Conservation (phyloP, 92 coral and sea anemone genomes). For the Palythoa grandiflora region DNA sequence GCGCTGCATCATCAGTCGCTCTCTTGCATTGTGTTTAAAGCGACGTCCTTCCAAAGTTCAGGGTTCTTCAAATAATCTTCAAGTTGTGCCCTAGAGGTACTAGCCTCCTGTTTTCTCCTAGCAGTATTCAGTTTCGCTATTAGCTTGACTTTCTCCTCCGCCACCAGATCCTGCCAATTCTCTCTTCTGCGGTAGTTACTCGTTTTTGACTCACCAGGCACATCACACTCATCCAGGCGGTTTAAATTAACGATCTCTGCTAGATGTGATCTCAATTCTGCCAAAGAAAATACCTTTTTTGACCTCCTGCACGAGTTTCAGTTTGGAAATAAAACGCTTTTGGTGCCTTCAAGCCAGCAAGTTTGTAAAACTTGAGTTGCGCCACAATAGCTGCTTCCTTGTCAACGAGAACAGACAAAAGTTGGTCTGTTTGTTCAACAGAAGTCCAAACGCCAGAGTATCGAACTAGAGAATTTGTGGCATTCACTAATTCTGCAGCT, state of each 20-base stretch:
- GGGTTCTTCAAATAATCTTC: slow-evolving; percentile 20
- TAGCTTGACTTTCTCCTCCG: slow-evolving; percentile 19
- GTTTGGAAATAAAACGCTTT: not conserved
- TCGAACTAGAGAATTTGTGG: slow-evolving; percentile 16
- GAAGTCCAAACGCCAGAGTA: slow-evolving; percentile 21
- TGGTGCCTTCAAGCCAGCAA: slow-evolving; percentile 14
- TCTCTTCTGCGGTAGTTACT: slow-evolving; percentile 19
- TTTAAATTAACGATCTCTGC: slow-evolving; percentile 18
- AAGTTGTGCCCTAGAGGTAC: not conserved
- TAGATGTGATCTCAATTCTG: slow-evolving; percentile 26
- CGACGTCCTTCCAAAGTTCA: not conserved
- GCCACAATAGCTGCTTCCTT: slow-evolving; percentile 28
- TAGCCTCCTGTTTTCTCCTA: slow-evolving; percentile 20
- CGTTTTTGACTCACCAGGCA: slow-evolving; percentile 2
- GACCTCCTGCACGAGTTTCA: slow-evolving; percentile 20
- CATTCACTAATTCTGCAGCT: slow-evolving; percentile 26
- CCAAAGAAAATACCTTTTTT: slow-evolving; percentile 25
- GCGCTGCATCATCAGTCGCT: not conserved
- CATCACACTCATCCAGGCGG: slow-evolving; percentile 14
- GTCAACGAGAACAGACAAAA: slow-evolving; percentile 22
- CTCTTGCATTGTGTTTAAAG: slow-evolving; percentile 18
- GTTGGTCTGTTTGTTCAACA: slow-evolving; percentile 10
- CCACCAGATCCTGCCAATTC: slow-evolving; percentile 18
- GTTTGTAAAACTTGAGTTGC: slow-evolving; percentile 20
- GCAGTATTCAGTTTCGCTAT: slow-evolving; percentile 18